A percentile compares a stretch with the other conserved stretches of the same genome.
Conservation (phyloP, 2,113 vertebrate genomes). For the Eretmochelys imbricata region DNA sequence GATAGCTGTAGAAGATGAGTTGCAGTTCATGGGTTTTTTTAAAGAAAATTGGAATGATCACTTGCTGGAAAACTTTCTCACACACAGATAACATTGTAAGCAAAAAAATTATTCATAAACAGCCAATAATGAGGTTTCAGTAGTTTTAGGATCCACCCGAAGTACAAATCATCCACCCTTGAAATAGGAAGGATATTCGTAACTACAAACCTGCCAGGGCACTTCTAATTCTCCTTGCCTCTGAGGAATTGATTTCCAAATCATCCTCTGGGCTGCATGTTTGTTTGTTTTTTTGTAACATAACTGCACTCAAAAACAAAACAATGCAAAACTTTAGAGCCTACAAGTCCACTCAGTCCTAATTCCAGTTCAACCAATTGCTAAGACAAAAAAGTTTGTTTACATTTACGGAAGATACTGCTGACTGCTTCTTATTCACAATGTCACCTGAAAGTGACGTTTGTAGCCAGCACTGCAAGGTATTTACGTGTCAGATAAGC, state of each 20-base stretch:
- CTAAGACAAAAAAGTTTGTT: too few relatives aligned
- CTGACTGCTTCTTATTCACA: too few relatives aligned
- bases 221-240: neutral
- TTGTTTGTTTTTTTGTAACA: too few relatives aligned
- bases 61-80: neutral
- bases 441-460: too few relatives aligned
- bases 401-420: too few relatives aligned
- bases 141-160: neutral
- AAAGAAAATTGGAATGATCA: neutral
- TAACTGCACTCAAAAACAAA: too few relatives aligned
- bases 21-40: neutral
- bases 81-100: neutral
- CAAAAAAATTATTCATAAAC: neutral
- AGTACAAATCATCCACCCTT: neutral
- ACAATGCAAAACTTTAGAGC: too few relatives aligned
- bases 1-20: neutral
- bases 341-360: too few relatives aligned
- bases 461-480: too few relatives aligned
- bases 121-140: neutral
- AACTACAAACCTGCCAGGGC: too few relatives aligned
- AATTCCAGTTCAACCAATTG: too few relatives aligned
- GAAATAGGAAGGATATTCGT: neutral
- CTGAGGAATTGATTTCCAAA: neutral
- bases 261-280: neutral
- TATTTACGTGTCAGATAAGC: too few relatives aligned